Conservation (phyloP, 2,888 invertebrate species). For the Coremacera marginata region DNA sequence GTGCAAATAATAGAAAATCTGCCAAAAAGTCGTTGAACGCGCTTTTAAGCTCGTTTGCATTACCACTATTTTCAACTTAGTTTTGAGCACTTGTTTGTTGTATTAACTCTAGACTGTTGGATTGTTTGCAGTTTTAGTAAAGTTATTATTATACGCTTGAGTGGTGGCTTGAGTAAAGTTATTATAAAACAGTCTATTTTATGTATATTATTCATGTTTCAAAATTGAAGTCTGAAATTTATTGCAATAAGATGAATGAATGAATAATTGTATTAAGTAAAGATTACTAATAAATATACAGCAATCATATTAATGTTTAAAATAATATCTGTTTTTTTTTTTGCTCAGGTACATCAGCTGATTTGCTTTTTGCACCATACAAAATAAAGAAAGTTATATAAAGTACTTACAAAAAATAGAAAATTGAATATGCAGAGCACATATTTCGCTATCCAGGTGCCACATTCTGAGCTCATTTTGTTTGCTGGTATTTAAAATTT, state of each 20-base stretch:
- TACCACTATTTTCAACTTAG: not conserved
- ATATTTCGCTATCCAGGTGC: constrained; percentile 78
- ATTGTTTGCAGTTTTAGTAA: not conserved
- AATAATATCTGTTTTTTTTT: no score
- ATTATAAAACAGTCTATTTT: not conserved
- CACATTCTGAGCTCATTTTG: constrained; percentile 72
- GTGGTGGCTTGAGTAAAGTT: no score
- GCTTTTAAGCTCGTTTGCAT: constrained; percentile 5
- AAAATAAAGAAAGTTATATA: not conserved
- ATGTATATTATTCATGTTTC: not conserved
- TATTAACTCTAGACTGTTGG: not conserved
- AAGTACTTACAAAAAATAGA: constrained; percentile 78
- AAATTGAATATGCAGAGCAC: constrained; percentile 80
- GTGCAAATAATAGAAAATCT: not conserved
- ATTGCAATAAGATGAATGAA: no score
- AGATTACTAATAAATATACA: no score
- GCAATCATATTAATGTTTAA: no score
- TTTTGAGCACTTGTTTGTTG: constrained; percentile 9
- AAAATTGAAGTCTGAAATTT: not conserved
- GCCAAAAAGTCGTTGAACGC: constrained; percentile 8
- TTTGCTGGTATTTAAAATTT: constrained; percentile 20
- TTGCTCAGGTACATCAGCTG: no score
- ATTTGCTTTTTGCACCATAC: no score
- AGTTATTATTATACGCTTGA: not conserved
- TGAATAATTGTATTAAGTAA: no score